Base-by-base conservation (phyloP, 2,797 vertebrate genomes). In the Merluccius polli region DNA sequence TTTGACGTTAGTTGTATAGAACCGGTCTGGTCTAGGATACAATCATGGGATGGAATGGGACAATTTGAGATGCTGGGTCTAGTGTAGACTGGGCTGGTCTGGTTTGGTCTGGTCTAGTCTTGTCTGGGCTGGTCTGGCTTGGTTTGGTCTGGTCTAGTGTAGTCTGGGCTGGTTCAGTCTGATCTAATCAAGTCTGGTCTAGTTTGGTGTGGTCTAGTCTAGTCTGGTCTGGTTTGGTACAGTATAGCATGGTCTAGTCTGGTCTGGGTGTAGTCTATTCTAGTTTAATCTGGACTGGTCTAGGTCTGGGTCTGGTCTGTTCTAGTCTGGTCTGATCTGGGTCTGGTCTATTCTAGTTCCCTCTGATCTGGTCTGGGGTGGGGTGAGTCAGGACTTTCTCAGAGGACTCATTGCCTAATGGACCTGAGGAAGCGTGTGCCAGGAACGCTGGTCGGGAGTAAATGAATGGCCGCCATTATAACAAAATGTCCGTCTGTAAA, bases 401-500 rank as follows among this genome's bases (percentile, higher is more conserved):
- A 38, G 77, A 48, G 72, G 86, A 89, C 87, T 92, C 83, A 93
- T 95, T 92, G 88, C 86, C 88, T 93, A 93, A 95, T 94, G 92
- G 91, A 91, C 84, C 86, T 77, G 35, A 65, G 78, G 31, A 32
- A 84, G 79, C 52, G 73, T 81, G 83, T 90, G 92, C 90, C 90
- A 91, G 85, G 88, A 69, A 86, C 81, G 81, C 86, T 80, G 78
- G 78, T 79, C 13, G 73, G 81, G 84, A 92, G 86, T 86, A 80
- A 91, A 92, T 90, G 86, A 91, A 89, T 84, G 78, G 80, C 73
- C 78, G 87, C 88, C 86, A 94, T 94, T 93, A 93, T 31, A 89
- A 88, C 78, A 87, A 84, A 91, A 90, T 87, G 89, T 81, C 81
- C 76, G 32, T 88, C 82, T 15, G 80, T 91, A 91, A 92, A 93